Evolutionary conservation across 2,113 vertebrate genomes (phyloP), one percentile per base, ranked within the genome.

Genomic region (Fregetta grallaria): DNA sequence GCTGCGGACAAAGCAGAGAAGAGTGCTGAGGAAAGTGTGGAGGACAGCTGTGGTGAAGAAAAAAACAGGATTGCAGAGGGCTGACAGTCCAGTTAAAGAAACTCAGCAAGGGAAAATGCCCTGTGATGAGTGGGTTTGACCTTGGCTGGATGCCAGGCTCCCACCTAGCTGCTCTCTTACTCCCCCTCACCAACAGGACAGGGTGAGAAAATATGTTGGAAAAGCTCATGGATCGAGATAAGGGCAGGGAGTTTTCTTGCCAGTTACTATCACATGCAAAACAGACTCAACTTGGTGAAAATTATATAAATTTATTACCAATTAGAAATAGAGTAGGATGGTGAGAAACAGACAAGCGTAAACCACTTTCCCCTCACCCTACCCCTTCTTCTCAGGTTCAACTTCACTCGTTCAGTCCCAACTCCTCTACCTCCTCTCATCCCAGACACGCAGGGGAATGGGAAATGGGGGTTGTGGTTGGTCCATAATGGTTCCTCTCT

Each of bases 401-500:
- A 2, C 6, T 26, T 80, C 25, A 42, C 14, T 74, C 25, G 61
- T 86, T 66, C 38, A 36, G 15, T 53, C 14, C 21, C 38, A 66
- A 16, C 25, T 90, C 34, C 23, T 76, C 23, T 75, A 45, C 18
- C 11, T 88, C 18, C 14, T 55, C 15, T 75, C 49, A 68, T 13
- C 18, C 18, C 10, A 86, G 15, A 27, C 44, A 34, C 1, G 1
- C 8, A 32, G 18, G 32, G 11, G 12, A 67, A 66, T n/a, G n/a
- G 11, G 5, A 15, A 77, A 27, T 38, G 34, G 16, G 19, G n/a
- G 8, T 7, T 75, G 20, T 40, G 25, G 47, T 80, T 0, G 0
- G 9, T 65, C 47, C 34, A 13, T 30, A 47, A 30, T 4, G 4
- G 19, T 40, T 71, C 15, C 11, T 71, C 27, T 62, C 21, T 75